Evolutionary conservation across 2,797 vertebrate genomes (phyloP).

Genomic region (Podarcis lilfordi): DNA sequence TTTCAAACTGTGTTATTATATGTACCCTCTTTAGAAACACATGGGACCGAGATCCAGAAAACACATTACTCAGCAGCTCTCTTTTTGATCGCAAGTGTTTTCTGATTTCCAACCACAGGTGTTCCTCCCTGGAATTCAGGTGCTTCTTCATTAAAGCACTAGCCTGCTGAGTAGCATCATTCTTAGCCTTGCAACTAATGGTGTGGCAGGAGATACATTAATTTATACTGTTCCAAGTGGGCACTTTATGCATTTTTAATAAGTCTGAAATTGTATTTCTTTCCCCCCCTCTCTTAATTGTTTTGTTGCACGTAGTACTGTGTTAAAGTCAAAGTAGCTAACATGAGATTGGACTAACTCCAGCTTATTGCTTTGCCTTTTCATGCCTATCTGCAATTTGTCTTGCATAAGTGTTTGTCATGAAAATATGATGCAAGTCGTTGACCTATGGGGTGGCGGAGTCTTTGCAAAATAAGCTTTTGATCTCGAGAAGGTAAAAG

Average conservation of each 20-base stretch:
- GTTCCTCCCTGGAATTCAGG: slow-evolving; percentile 60
- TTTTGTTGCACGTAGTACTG: not conserved
- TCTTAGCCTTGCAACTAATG: slow-evolving; percentile 64
- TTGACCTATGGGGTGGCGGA: not conserved
- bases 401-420: slow-evolving; percentile 36
- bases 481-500: slow-evolving; percentile 8
- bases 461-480: slow-evolving; percentile 3
- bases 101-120: slow-evolving; percentile 62
- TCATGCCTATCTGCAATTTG: slow-evolving; percentile 22
- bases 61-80: slow-evolving; percentile 54
- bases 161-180: slow-evolving; percentile 67
- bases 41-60: slow-evolving; percentile 58
- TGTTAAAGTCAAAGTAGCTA: slow-evolving; percentile 38
- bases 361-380: slow-evolving; percentile 2
- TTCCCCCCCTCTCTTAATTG: slow-evolving; percentile 51
- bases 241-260: slow-evolving; percentile 48
- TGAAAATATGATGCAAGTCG: not conserved
- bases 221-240: slow-evolving; percentile 59
- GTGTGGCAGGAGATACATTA: slow-evolving; percentile 55
- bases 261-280: slow-evolving; percentile 43
- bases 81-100: slow-evolving; percentile 62
- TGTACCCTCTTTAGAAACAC: slow-evolving; percentile 5
- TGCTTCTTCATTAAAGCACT: slow-evolving; percentile 67
- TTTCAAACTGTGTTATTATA: slow-evolving; percentile 27
- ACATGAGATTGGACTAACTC: slow-evolving; percentile 36